Conservation (phyloP, 2,888 invertebrate species). For the Mechanitis mazaeus region DNA sequence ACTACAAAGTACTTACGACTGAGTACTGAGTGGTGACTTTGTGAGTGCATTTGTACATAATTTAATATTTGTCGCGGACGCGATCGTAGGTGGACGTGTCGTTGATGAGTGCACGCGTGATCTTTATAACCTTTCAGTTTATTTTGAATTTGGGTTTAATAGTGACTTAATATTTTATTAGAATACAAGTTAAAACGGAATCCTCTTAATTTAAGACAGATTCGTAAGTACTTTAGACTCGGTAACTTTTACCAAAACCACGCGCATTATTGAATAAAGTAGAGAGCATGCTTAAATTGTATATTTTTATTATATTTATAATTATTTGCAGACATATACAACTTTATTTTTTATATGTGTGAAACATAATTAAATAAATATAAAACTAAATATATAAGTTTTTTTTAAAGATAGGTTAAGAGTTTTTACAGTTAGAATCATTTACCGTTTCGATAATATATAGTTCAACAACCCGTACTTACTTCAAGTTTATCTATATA, state of each 20-base stretch:
- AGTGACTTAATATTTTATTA: conserved; percentile 14
- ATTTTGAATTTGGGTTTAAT: conserved; percentile 13
- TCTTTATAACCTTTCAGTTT: conserved; percentile 18
- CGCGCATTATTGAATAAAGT: conserved; percentile 9
- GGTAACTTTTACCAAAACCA: conserved; percentile 9
- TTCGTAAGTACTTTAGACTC: conserved; percentile 11
- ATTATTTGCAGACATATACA: background rate
- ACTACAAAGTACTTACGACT: no score
- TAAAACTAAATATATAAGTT: no score
- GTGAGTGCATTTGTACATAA: no score
- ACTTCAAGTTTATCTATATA: background rate
- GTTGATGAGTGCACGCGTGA: conserved; percentile 23
- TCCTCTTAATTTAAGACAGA: conserved; percentile 5
- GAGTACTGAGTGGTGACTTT: no score
- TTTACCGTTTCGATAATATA: conserved; percentile 1
- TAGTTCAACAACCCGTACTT: conserved; percentile 5
- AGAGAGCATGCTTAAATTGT: conserved; percentile 3
- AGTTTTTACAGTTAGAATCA: background rate
- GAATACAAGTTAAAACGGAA: background rate
- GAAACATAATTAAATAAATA: no score
- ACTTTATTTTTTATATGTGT: background rate
- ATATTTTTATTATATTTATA: background rate
- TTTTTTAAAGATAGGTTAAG: no score
- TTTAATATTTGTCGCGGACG: conserved; percentile 1
- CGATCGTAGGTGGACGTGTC: conserved; percentile 21